Evolutionary conservation across 2,113 vertebrate species (phyloP).

Genomic region (Verasper variegatus): DNA sequence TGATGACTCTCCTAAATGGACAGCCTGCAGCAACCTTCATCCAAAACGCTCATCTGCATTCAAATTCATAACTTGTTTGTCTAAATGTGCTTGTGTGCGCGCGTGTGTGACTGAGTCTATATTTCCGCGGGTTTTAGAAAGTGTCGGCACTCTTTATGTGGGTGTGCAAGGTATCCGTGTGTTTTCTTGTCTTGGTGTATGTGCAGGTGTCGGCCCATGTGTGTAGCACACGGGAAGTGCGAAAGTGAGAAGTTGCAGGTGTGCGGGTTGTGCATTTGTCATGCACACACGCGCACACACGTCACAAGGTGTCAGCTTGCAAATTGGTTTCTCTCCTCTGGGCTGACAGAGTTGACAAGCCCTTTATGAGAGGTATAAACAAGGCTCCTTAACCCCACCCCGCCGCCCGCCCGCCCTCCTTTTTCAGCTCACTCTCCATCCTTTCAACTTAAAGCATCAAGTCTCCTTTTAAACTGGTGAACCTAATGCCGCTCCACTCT

Average conservation of each 20-base stretch:
- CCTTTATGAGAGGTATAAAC: conserved; percentile 77
- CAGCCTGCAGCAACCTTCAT: conserved; percentile 66
- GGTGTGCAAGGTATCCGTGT: background rate
- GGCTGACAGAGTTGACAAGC: conserved; percentile 77
- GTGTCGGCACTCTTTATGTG: background rate
- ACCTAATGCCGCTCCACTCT: conserved; percentile 24
- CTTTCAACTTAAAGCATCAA: conserved; percentile 62
- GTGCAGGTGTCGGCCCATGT: background rate
- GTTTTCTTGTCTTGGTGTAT: background rate
- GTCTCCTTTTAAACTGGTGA: conserved; percentile 57
- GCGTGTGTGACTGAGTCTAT: background rate
- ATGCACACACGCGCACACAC: conserved; percentile 19
- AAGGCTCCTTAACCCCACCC: conserved; percentile 42
- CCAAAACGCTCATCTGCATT: conserved; percentile 71
- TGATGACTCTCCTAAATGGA: conserved; percentile 74
- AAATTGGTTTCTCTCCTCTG: conserved; percentile 77
- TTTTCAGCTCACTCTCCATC: conserved; percentile 17
- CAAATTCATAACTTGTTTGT: conserved; percentile 68
- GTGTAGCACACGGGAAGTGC: background rate
- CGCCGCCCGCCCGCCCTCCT: background rate
- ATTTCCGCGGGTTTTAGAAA: background rate
- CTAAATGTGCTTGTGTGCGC: conserved; percentile 21
- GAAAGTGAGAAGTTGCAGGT: conserved; percentile 40
- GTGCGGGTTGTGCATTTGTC: conserved; percentile 25
- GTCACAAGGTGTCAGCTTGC: conserved; percentile 70